Evolutionary conservation across 2,888 invertebrate species (phyloP), one percentile per base, ranked within the genome.

Genomic region (Trichopria drosophilae): DNA sequence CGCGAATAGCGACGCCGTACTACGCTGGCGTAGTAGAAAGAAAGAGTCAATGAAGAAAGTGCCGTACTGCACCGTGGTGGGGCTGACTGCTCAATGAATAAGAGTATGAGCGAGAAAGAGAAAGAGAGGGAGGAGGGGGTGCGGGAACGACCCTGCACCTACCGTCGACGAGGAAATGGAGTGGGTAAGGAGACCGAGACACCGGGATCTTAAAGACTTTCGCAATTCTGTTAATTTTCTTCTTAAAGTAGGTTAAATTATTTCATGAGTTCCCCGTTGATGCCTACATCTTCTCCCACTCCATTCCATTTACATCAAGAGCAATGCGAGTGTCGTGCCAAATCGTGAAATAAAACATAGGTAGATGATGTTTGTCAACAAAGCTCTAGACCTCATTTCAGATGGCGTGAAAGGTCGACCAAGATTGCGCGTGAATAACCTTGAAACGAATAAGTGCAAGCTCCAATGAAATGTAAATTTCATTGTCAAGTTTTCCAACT

Each of bases 11-110:
- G 54, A 54, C 29, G 49, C 37, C 59, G 62, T 68, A 67, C 66
- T 69, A 71, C 69, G 70, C 67, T 62, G 59, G 64, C 73, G 73
- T 74, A 74, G 73, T 72, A 66, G 68, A 72, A 74, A 74, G 74
- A 75, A 75, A 74, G 75, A 73, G 73, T 75, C 74, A 75, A 75
- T 75, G 75, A 72, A 75, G 75, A 74, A 75, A 72, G 69, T 69
- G 60, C 62, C 60, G 62, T 57, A 57, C 58, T 10, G 13, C 34
- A 35, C 22, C 51, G 53, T 43, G 54, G 53, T 53, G 52, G 55
- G 58, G 60, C 59, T 24, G 57, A 59, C 49, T 68, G 66, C 73
- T 75, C 73, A 75, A 75, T 75, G 75, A 75, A 73, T 73, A 69
- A 71, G 67, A 65, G 69, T 61, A 60, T 36, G 57, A 55, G 36